phyloP scores from a whole-genome alignment of 2,888 invertebrate species.

The Ophioninae sp. region DNA sequence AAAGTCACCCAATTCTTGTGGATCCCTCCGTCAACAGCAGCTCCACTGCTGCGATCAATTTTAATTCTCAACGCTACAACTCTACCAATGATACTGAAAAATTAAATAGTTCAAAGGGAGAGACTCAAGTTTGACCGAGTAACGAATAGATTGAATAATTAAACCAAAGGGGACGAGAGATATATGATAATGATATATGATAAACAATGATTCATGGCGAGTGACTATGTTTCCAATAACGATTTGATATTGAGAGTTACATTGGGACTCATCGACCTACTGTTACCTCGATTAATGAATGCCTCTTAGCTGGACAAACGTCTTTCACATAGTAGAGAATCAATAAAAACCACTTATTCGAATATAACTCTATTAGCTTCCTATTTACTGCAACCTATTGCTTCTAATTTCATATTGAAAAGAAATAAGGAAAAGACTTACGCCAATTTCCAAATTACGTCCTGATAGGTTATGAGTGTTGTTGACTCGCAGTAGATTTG shows the following conservation, averaged over 20 bases:
- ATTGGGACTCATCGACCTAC: constrained; percentile 35
- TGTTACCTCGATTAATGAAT: neutral
- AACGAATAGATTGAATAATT: neutral
- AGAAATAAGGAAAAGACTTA: neutral
- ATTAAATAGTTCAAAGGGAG: neutral
- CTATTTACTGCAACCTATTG: neutral
- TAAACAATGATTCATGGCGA: constrained; percentile 31
- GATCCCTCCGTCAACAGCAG: neutral
- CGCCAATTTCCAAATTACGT: neutral
- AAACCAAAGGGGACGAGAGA: neutral
- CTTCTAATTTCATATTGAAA: neutral
- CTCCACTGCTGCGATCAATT: no score
- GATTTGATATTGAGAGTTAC: constrained; percentile 39
- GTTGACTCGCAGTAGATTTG: neutral
- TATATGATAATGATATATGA: no score
- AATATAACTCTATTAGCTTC: neutral
- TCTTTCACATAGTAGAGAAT: neutral
- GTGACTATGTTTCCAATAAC: constrained; percentile 42
- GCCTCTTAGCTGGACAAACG: neutral
- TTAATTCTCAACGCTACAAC: neutral
- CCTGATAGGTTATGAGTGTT: neutral
- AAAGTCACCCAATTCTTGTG: neutral
- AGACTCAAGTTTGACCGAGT: neutral
- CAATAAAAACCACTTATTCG: neutral
- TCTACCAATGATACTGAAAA: neutral